Conservation (phyloP, 2,888 invertebrate genomes). For the Drosophila borealis region DNA sequence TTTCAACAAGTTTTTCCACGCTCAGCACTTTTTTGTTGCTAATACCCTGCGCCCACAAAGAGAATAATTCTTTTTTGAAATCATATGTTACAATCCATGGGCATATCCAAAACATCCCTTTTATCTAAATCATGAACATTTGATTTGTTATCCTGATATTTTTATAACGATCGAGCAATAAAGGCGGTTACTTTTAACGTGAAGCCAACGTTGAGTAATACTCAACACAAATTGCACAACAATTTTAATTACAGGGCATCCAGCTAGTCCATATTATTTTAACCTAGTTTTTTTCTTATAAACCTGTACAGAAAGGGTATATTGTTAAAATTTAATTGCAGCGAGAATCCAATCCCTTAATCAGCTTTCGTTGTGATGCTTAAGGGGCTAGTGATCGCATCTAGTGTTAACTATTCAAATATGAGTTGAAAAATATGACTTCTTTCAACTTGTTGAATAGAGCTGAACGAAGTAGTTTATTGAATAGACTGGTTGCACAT, state of each 20-base stretch:
- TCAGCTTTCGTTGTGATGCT: slow-evolving; percentile 33
- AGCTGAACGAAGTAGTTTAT: too few relatives aligned
- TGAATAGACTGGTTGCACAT: too few relatives aligned
- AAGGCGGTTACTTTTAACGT: background rate
- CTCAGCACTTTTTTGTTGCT: slow-evolving; percentile 20
- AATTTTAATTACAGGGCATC: background rate
- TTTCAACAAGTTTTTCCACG: slow-evolving; percentile 42
- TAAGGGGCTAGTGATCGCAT: background rate
- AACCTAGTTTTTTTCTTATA: background rate
- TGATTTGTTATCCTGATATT: too few relatives aligned
- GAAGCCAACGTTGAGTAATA: too few relatives aligned
- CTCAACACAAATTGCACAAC: too few relatives aligned
- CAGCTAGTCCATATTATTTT: background rate
- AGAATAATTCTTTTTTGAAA: background rate
- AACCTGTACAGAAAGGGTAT: slow-evolving; percentile 14
- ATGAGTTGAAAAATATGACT: background rate
- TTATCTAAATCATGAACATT: too few relatives aligned
- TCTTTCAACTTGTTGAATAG: background rate
- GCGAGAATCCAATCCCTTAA: slow-evolving; percentile 32
- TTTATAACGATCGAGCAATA: too few relatives aligned
- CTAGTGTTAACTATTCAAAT: slow-evolving; percentile 1
- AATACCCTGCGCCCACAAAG: slow-evolving; percentile 11
- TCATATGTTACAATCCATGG: background rate
- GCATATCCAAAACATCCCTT: too few relatives aligned
- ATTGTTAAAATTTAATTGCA: slow-evolving; percentile 27